phyloP scores from a whole-genome alignment of 2,888 invertebrate species.

The Brenthis ino region DNA sequence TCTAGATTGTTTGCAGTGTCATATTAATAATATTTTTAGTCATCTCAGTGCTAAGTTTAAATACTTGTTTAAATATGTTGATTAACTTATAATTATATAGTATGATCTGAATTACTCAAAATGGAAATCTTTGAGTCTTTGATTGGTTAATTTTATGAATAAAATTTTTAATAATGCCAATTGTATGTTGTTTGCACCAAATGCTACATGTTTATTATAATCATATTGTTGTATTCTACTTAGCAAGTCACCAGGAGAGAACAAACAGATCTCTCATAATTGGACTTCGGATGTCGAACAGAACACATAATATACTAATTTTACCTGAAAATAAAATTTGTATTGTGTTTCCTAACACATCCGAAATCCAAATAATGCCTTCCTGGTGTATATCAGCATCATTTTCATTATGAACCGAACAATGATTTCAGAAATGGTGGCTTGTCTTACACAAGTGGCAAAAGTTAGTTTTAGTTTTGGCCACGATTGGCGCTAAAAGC shows the following conservation, averaged over 20 bases:
- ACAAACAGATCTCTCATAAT: conserved; percentile 31
- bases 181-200: not conserved
- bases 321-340: conserved; percentile 6
- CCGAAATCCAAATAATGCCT: not conserved
- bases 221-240: conserved; percentile 26
- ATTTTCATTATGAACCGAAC: too few species aligned
- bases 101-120: not conserved
- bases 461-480: not conserved
- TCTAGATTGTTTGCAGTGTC: conserved; percentile 9
- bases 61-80: too few species aligned
- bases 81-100: not conserved
- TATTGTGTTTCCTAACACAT: conserved; percentile 34
- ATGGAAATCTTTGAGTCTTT: not conserved
- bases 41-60: too few species aligned
- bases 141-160: not conserved
- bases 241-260: conserved; percentile 33
- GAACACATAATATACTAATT: not conserved
- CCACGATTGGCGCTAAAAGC: not conserved
- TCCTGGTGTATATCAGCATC: too few species aligned
- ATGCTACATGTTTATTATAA: conserved; percentile 2
- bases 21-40: not conserved
- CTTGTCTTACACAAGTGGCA: not conserved
- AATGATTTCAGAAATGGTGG: not conserved
- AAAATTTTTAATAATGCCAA: not conserved
- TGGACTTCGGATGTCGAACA: conserved; percentile 17